phyloP scores from a whole-genome alignment of 2,888 invertebrate species.

The Seira musarum region DNA sequence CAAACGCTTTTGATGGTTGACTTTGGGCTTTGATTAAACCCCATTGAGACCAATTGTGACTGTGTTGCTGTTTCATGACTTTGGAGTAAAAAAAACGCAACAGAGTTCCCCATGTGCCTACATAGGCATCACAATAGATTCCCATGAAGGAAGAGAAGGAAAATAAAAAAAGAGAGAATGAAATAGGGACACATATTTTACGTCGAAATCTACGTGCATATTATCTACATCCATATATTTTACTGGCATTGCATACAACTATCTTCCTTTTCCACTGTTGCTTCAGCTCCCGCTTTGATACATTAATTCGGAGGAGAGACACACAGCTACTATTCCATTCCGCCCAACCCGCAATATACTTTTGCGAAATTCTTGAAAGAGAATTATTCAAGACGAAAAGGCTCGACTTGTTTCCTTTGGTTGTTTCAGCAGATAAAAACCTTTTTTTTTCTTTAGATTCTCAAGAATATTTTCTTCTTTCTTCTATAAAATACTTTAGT shows the following conservation, averaged over 20 bases:
- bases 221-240: slow-evolving; percentile 42
- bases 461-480: slow-evolving; percentile 1
- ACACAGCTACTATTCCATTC: too few relatives aligned
- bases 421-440: too few relatives aligned
- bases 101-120: neutral
- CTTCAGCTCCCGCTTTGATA: slow-evolving; percentile 19
- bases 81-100: slow-evolving; percentile 32
- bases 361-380: too few relatives aligned
- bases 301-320: too few relatives aligned
- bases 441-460: too few relatives aligned
- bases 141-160: too few relatives aligned
- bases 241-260: slow-evolving; percentile 20
- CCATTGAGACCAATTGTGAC: slow-evolving; percentile 62
- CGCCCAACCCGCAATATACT: too few relatives aligned
- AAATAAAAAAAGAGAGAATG: too few relatives aligned
- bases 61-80: slow-evolving; percentile 4
- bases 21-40: slow-evolving; percentile 62
- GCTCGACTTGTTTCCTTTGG: too few relatives aligned
- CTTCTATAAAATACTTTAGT: neutral
- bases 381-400: slow-evolving; percentile 37
- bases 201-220: slow-evolving; percentile 40
- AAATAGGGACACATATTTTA: slow-evolving; percentile 34
- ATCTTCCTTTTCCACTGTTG: slow-evolving; percentile 40
- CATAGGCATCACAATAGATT: neutral
- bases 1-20: slow-evolving; percentile 61